Evolutionary conservation across 2,113 vertebrate species (phyloP).

Genomic region (Hyla sarda): DNA sequence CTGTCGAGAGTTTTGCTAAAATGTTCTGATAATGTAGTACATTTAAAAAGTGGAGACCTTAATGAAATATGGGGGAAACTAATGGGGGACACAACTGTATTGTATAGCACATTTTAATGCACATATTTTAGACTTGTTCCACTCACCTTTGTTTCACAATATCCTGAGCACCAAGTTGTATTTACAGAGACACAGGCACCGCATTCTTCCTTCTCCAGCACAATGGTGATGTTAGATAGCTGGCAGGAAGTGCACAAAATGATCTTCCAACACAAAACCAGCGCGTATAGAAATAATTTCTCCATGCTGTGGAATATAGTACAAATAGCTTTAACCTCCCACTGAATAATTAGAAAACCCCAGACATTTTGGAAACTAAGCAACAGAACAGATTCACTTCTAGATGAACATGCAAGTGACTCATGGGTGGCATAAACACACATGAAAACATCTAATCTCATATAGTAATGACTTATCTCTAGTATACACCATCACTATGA

Average conservation of each 20-base stretch:
- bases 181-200: constrained; percentile 75
- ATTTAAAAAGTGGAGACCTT: too few species aligned
- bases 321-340: background rate
- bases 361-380: background rate
- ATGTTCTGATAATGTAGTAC: too few species aligned
- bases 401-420: background rate
- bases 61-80: too few species aligned
- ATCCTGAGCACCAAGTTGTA: constrained; percentile 84
- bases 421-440: background rate
- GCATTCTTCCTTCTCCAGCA: constrained; percentile 85
- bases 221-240: constrained; percentile 80
- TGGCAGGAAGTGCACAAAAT: constrained; percentile 73
- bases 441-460: too few species aligned
- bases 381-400: background rate
- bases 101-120: background rate
- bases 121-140: background rate
- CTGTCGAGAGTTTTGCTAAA: too few species aligned
- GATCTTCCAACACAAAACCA: constrained; percentile 77
- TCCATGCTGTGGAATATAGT: constrained; percentile 70
- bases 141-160: constrained; percentile 83
- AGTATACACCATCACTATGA: too few species aligned
- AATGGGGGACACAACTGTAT: too few species aligned
- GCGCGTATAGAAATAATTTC: constrained; percentile 74
- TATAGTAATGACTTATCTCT: background rate
- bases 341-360: background rate